These are phyloP conservation scores for Stegastes partitus DNA, from an alignment of 2,113 vertebrate genomes.

Conservation along the genomic window DNA sequence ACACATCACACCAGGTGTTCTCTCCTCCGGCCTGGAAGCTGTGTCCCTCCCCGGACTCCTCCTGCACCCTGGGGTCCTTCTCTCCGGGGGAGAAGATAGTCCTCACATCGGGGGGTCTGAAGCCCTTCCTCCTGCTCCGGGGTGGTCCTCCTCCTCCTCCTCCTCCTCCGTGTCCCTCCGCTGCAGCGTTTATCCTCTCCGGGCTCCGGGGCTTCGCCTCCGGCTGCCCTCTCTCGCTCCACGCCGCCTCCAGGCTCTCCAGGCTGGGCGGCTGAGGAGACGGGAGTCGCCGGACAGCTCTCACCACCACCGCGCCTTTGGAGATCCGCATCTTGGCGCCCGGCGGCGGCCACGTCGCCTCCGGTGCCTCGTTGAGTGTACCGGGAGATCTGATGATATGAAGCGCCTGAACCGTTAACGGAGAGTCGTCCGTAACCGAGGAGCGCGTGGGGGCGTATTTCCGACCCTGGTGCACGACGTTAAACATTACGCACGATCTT, in stretches of 20 bases:
- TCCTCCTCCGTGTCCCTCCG: slow-evolving; percentile 44
- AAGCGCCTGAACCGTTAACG: slow-evolving; percentile 35
- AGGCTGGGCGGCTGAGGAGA: slow-evolving; percentile 81
- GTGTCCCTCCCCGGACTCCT: slow-evolving; percentile 85
- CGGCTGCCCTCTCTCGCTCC: slow-evolving; percentile 35
- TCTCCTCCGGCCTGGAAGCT: slow-evolving; percentile 62
- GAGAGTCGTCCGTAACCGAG: slow-evolving; percentile 24
- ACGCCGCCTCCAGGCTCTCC: slow-evolving; percentile 80
- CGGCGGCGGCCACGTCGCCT: slow-evolving; percentile 61
- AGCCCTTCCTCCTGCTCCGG: slow-evolving; percentile 74
- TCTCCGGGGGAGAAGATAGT: slow-evolving; percentile 81
- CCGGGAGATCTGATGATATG: slow-evolving; percentile 14
- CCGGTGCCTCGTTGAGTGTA: neutral
- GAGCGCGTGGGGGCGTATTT: slow-evolving; percentile 72
- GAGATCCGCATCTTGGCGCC: slow-evolving; percentile 68
- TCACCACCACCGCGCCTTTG: slow-evolving; percentile 70
- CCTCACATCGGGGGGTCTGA: slow-evolving; percentile 84
- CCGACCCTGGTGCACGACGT: slow-evolving; percentile 61
- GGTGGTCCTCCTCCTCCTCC: slow-evolving; percentile 63
- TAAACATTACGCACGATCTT: slow-evolving; percentile 54
- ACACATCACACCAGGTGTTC: slow-evolving; percentile 83
- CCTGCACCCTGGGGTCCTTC: slow-evolving; percentile 79
- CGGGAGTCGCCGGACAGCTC: slow-evolving; percentile 61
- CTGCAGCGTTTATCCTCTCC: slow-evolving; percentile 8
- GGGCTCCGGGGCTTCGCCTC: slow-evolving; percentile 2